Evolutionary conservation across 2,113 vertebrate species (phyloP), one percentile per base, ranked within the genome.

Genomic region (Pseudolaguvia tuberculata): DNA sequence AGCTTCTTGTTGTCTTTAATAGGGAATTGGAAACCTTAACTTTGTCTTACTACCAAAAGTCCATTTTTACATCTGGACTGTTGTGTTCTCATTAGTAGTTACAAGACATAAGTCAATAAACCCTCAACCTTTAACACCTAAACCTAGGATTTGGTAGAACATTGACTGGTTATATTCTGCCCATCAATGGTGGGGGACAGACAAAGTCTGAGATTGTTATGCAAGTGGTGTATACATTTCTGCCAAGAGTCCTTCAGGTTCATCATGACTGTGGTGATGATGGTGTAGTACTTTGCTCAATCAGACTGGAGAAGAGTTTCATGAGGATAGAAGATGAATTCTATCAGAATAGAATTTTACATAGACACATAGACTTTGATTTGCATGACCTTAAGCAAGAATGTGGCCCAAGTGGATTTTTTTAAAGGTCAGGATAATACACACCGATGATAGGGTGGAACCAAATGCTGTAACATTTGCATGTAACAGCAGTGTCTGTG

Each of bases 361-460:
- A 42, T 42, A 42, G 39, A 42, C 39, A 42, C 4, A 7, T 42
- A 9, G 39, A 42, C 8, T 85, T 80, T 82, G 80, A 86, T 89
- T 85, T 8, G 87, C 80, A 79, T 23, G 72, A 71, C 62, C 18
- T 72, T 9, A 14, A 75, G 53, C 27, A 83, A 75, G 80, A 83
- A 58, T 52, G 51, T 53, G 27, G 50, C 56, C 42, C 31, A 29
- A 23, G 14, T 25, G 79, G 84, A 81, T 35, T 35, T 35, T 35
- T 35, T 35, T 35, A 4, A 35, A 4, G 6, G 31, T 6, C 31
- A 35, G 31, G 6, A 35, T 3, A 35, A 35, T 35, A 80, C 81
- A 79, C 84, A 80, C 78, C 87, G 84, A 88, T 84, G 83, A 88
- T 77, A 79, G 76, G 83, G 76, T 78, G 72, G 61, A 73, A 82